These are phyloP conservation scores for Parnassius smintheus DNA, from an alignment of 2,888 invertebrate species.

Conservation along the genomic window DNA sequence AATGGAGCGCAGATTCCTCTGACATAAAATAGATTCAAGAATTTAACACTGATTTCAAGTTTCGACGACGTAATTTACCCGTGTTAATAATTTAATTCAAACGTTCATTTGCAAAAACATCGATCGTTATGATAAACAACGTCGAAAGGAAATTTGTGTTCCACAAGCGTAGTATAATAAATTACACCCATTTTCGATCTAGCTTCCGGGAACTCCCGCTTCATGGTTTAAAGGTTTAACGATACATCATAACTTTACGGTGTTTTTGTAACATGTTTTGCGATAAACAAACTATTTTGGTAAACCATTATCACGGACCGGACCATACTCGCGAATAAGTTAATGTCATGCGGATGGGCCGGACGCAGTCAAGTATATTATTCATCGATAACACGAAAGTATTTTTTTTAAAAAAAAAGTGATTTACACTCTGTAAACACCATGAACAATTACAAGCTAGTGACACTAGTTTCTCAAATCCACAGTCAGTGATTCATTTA, in stretches of 20 bases:
- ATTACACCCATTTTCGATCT: slow-evolving; percentile 24
- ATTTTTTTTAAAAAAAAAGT: too few species aligned
- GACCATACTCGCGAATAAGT: too few species aligned
- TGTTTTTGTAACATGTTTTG: neutral
- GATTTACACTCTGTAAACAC: too few species aligned
- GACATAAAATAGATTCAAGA: neutral
- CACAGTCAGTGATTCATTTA: too few species aligned
- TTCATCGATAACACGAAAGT: too few species aligned
- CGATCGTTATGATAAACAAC: slow-evolving; percentile 22
- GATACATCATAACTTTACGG: slow-evolving; percentile 22
- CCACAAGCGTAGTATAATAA: slow-evolving; percentile 23
- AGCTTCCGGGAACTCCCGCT: slow-evolving; percentile 15
- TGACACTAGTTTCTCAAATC: too few species aligned
- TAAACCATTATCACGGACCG: too few species aligned
- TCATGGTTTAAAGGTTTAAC: slow-evolving; percentile 22
- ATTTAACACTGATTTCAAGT: neutral
- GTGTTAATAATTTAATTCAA: neutral
- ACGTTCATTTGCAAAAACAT: slow-evolving; percentile 13
- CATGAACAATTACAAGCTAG: too few species aligned
- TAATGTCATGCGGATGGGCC: too few species aligned
- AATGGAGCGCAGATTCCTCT: too few species aligned
- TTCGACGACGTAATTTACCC: neutral
- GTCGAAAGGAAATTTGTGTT: slow-evolving; percentile 22
- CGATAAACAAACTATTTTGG: too few species aligned
- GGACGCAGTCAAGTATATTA: too few species aligned